Conservation (phyloP, 2,797 vertebrate genomes). For the Eulemur mongoz region DNA sequence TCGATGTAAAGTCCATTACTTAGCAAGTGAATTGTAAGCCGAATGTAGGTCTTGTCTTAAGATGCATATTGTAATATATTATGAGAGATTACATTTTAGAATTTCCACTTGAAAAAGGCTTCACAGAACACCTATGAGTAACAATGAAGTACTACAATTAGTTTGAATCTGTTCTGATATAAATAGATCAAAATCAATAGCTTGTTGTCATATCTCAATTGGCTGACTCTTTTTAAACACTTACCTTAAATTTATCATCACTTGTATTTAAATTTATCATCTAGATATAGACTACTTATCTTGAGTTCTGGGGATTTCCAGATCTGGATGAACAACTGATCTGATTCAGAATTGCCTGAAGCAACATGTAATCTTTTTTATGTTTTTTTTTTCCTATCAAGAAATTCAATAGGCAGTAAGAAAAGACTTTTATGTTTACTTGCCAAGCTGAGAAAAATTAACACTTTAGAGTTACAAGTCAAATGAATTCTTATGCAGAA, state of each 20-base stretch:
- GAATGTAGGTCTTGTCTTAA: conserved; percentile 1
- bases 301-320: conserved; percentile 65
- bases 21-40: not conserved
- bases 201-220: conserved; percentile 6
- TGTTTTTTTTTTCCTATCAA: conserved; percentile 66
- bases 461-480: conserved; percentile 32
- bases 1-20: not conserved
- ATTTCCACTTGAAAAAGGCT: conserved; percentile 18
- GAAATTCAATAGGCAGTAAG: conserved; percentile 55
- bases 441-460: conserved; percentile 65
- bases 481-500: not conserved
- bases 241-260: conserved; percentile 53
- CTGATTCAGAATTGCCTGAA: conserved; percentile 60
- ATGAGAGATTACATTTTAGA: conserved; percentile 12
- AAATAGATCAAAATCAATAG: conserved; percentile 57
- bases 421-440: conserved; percentile 65
- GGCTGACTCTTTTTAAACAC: conserved; percentile 5
- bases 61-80: not conserved
- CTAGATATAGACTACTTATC: conserved; percentile 35
- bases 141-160: conserved; percentile 45
- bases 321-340: conserved; percentile 57
- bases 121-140: not conserved
- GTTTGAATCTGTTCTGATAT: conserved; percentile 54
- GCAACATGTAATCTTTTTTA: conserved; percentile 65
- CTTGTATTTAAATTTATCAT: conserved; percentile 59